Base-by-base conservation (phyloP, 2,113 vertebrate genomes). In the Indri indri region DNA sequence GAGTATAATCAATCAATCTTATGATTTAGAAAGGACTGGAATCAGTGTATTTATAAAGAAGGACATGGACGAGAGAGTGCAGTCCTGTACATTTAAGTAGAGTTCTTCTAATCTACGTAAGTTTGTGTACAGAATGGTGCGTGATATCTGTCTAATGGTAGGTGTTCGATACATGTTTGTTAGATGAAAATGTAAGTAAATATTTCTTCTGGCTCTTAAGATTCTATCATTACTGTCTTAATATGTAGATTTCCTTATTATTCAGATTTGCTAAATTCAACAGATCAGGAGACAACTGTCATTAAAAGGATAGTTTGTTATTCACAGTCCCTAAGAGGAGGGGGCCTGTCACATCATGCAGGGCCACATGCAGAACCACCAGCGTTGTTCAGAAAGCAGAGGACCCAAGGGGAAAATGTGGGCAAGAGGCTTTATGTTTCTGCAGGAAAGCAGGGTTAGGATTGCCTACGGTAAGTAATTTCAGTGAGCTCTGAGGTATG, bases 51-150 rank as follows among this genome's bases (percentile, higher is more conserved):
- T 94, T 10, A 71, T 37, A 82, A 65, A 85, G 22, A 25, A 73
- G 73, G 16, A 34, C 68, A 50, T 18, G 61, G 32, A n/a, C 74
- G 42, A 61, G 22, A 34, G 6, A 27, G 11, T 61, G 40, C 17
- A 84, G 8, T 73, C n/a, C 9, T 34, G 8, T 17, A 52, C 10
- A 23, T 37, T 32, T 42, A 32, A 80, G 80, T 22, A 27, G 4
- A 54, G 20, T 54, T 85, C 92, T 94, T 40, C 88, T 57, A 59
- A 14, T 70, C 25, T 27, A 34, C 57, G 27, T 59, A 80, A 84
- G 12, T 45, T 1, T 45, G 1, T 37, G 22, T 63, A 17, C 8
- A 57, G 63, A 95, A 50, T 42, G 7, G 30, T 52, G 22, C 18
- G 42, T 47, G 16, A n/a, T 30, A 82, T 5, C 50, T 22, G 18